These are phyloP conservation scores for Leptoclinus maculatus DNA, from an alignment of 2,797 vertebrate species.

Conservation along the genomic window DNA sequence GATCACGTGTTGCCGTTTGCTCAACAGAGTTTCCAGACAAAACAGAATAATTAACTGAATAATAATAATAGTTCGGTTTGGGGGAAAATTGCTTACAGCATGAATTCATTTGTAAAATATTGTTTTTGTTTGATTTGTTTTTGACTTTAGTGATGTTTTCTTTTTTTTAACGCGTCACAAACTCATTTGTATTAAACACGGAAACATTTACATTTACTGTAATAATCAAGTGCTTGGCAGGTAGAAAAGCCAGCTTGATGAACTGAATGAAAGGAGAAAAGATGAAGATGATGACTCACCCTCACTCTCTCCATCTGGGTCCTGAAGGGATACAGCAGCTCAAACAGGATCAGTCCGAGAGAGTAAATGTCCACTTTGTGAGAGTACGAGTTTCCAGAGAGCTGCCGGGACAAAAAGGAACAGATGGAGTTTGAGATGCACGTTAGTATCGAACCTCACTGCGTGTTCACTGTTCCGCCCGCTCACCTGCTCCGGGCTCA, in stretches of 20 bases:
- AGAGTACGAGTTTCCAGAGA: conserved; percentile 96
- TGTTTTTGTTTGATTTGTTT: neutral
- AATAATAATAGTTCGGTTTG: neutral
- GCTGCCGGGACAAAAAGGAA: conserved; percentile 75
- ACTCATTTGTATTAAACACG: neutral
- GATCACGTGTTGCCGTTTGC: neutral
- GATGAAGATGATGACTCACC: no score
- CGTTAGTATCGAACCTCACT: neutral
- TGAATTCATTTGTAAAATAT: neutral
- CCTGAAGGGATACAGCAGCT: conserved; percentile 94
- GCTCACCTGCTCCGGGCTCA: conserved; percentile 98
- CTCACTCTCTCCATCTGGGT: conserved; percentile 98
- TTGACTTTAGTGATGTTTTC: neutral
- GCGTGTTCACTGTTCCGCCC: neutral
- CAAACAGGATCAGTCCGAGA: conserved; percentile 97
- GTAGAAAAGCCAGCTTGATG: neutral
- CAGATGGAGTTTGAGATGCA: neutral
- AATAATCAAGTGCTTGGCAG: neutral
- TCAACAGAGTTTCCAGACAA: conserved; percentile 15
- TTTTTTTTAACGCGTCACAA: neutral
- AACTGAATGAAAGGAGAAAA: no score
- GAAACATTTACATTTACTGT: neutral
- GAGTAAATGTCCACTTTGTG: conserved; percentile 99
- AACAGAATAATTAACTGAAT: conserved; percentile 12
- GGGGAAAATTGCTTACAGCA: neutral